A percentile compares a stretch with the other conserved stretches of the same genome.
Conservation (phyloP, 1,140 invertebrate species). For the Agrypnia vestita region DNA sequence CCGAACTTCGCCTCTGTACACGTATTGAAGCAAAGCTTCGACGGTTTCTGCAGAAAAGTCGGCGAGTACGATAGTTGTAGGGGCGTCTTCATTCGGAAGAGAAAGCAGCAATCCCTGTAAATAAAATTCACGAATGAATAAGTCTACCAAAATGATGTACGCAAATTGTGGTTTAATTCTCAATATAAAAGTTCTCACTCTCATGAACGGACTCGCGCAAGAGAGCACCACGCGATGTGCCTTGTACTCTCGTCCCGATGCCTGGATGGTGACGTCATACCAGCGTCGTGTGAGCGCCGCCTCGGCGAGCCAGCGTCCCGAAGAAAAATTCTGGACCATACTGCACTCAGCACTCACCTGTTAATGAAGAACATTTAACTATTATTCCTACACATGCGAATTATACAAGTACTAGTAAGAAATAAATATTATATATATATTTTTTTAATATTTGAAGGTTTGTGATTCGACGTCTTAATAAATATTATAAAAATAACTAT, state of each 20-base stretch:
- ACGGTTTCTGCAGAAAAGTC: slow-evolving; percentile 66
- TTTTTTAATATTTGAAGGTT: no score
- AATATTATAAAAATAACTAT: no score
- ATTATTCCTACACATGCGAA: no score
- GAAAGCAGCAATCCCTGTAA: slow-evolving; percentile 64
- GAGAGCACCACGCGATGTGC: slow-evolving; percentile 67
- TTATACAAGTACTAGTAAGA: no score
- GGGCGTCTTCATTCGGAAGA: slow-evolving; percentile 64
- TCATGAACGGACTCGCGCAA: slow-evolving; percentile 67
- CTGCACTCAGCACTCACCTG: not conserved
- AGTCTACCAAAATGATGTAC: not conserved
- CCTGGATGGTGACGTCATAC: slow-evolving; percentile 66
- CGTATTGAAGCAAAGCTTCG: slow-evolving; percentile 66
- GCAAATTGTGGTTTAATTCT: not conserved
- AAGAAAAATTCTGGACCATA: slow-evolving; percentile 19
- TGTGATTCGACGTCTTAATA: no score
- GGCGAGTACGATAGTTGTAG: slow-evolving; percentile 65
- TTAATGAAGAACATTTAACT: not conserved
- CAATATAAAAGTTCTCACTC: slow-evolving; percentile 61
- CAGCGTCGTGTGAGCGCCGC: slow-evolving; percentile 61
- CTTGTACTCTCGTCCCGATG: slow-evolving; percentile 64
- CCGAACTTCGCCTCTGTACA: slow-evolving; percentile 68
- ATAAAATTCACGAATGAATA: not conserved
- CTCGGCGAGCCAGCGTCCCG: slow-evolving; percentile 63
- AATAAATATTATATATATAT: no score